Evolutionary conservation across 23 tunicate species (phyloP), one percentile per base, ranked within the genome.

Genomic region (Styela clava): DNA sequence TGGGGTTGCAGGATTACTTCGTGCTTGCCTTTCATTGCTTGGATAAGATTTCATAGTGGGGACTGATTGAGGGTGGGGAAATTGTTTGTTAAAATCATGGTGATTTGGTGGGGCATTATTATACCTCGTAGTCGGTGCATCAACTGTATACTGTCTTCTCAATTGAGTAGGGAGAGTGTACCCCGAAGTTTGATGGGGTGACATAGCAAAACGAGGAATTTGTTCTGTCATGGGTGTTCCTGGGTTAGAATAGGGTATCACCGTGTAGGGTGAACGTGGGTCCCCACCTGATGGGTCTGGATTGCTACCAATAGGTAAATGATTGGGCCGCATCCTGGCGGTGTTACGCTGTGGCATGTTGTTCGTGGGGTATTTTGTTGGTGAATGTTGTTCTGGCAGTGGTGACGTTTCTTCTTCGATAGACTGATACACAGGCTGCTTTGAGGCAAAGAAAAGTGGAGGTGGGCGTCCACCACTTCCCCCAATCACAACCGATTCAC

Each of bases 331-430:
- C 37, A 71, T 71, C 20, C 35, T 33, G 3, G 32, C 35, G 16
- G 77, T 71, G 29, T 33, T 71, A 16, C 77, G 5, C 16, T 71
- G 77, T 27, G 32, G 77, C 77, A 71, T 71, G 12, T 44, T 44
- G 35, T 71, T 71, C 5, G 77, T 33, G 2, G 77, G 77, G 16
- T 26, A 71, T n/a, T 71, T 71, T 32, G 37, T 21, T 5, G 77
- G 77, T 30, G 77, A 71, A 44, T 44, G 56, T 44, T 44, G 56
- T 30, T 71, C 77, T 5, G 77, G 77, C 7, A 71, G 7, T 5
- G 77, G 77, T 2, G 77, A 71, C 35, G 77, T 16, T 34, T 71
- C 77, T 32, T 71, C 77, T 71, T 71, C 77, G 34, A 71, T 71
- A 30, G 77, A 71, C 77, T 71, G 77, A 32, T 71, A 71, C 24